phyloP scores from a whole-genome alignment of 2,797 vertebrate genomes.

The Valencia hispanica region DNA sequence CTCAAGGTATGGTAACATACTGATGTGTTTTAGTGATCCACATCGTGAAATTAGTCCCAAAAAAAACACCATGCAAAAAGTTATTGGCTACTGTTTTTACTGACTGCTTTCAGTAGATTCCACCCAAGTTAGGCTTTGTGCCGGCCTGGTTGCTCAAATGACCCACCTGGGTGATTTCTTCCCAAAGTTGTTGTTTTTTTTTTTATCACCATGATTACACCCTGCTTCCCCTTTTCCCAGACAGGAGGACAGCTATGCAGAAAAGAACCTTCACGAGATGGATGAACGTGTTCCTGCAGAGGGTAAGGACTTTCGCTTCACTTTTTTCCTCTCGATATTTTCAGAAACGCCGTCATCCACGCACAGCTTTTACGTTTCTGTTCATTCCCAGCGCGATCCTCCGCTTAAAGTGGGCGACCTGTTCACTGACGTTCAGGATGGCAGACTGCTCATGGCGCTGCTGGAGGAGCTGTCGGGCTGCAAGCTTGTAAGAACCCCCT shows the following conservation, averaged over 20 bases:
- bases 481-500: constrained; percentile 81
- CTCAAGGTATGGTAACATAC: constrained; percentile 48
- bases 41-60: too few relatives aligned
- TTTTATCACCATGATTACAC: not conserved
- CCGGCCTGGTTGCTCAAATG: constrained; percentile 25
- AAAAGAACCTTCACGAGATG: constrained; percentile 90
- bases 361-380: constrained; percentile 2
- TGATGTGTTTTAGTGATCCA: not conserved
- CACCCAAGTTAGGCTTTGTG: constrained; percentile 5
- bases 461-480: constrained; percentile 91
- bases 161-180: not conserved
- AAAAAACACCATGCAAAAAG: not conserved
- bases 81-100: not conserved
- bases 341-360: not conserved
- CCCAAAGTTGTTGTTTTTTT: not conserved
- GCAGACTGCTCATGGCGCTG: constrained; percentile 89
- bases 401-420: constrained; percentile 88
- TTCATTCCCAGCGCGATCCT: constrained; percentile 79
- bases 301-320: constrained; percentile 73
- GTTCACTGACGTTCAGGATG: constrained; percentile 90
- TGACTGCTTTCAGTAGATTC: not conserved
- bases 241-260: constrained; percentile 84
- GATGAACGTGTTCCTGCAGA: constrained; percentile 90
- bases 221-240: constrained; percentile 60
- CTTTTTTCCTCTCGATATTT: not conserved